Base-by-base conservation (phyloP, 2,113 vertebrate genomes). In the Nothobranchius furzeri region DNA sequence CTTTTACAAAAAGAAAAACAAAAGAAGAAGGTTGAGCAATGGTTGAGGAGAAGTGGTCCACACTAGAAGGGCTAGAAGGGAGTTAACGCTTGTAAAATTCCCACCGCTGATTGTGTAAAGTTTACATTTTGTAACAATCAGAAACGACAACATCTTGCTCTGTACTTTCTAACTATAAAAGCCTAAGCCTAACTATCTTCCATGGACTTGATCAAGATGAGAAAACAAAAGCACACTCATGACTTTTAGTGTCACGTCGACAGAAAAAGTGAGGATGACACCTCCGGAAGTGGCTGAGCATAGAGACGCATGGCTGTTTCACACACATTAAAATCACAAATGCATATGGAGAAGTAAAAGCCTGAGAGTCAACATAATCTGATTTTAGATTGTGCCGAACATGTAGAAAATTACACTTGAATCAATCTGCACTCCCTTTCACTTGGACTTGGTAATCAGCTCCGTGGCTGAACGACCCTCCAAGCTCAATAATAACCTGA, bases 401-500 rank as follows among this genome's bases (percentile, higher is more conserved):
- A 10, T 70, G 64, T 55, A 4, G 0, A 46, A 75, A 76, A 85
- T 75, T 42, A 48, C 51, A 55, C 75, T 67, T 63, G 63, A 71
- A 73, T 83, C 69, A 68, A 53, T 79, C 70, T 68, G 14, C 9
- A 0, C 49, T 45, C 56, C 47, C 77, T 65, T 85, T 50, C 69
- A 57, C 53, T 30, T 7, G 35, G 46, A 62, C 61, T 63, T 14
- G 53, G 43, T 73, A 82, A 84, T 86, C 75, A 79, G 73, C 62
- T 50, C 50, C 6, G 1, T 45, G 60, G 56, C 35, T 36, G 48
- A 72, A 42, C 14, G 40, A 30, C 42, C 40, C 40, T 42, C 43
- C 48, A 13, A 58, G 70, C 70, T 69, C 66, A 69, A 78, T 75
- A 79, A 83, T 69, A 79, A 73, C 57, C 70, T 63, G 64, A 82